Percentiles rank a stretch among this genome's conserved stretches.
phyloP scores from a whole-genome alignment of 2,888 invertebrate genomes.

The Boloria euphrosyne region DNA sequence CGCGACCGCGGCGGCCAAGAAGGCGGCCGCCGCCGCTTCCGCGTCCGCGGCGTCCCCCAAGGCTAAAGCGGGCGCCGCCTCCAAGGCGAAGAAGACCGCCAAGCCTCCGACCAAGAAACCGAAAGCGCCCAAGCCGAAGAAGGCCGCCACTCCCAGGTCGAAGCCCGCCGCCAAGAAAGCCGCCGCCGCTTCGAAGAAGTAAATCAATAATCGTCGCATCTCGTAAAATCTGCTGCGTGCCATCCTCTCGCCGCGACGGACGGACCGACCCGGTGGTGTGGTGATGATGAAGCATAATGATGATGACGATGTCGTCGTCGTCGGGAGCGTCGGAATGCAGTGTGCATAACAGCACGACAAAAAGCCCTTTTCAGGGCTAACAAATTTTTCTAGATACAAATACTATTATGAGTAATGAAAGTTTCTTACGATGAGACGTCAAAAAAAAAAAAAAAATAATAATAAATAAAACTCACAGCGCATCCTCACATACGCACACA shows the following conservation, averaged over 20 bases:
- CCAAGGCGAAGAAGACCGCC: slow-evolving; percentile 49
- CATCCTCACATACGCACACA: too few species aligned
- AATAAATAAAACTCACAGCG: too few species aligned
- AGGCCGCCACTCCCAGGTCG: slow-evolving; percentile 45
- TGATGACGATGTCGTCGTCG: not conserved
- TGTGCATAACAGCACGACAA: slow-evolving; percentile 1
- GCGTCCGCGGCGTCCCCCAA: slow-evolving; percentile 45
- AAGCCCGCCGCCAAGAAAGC: slow-evolving; percentile 43
- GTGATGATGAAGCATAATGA: not conserved
- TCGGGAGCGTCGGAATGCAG: not conserved
- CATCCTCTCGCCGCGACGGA: not conserved
- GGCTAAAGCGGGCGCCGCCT: slow-evolving; percentile 33
- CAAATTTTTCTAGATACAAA: slow-evolving; percentile 49
- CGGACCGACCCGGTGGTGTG: too few species aligned
- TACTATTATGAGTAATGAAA: too few species aligned
- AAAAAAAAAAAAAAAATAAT: too few species aligned
- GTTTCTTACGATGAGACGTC: too few species aligned
- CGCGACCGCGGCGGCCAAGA: slow-evolving; percentile 21
- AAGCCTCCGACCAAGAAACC: slow-evolving; percentile 40
- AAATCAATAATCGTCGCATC: slow-evolving; percentile 19
- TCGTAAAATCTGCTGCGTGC: slow-evolving; percentile 21
- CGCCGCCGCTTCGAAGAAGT: slow-evolving; percentile 43
- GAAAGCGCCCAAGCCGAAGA: slow-evolving; percentile 4
- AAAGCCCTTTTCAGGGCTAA: slow-evolving; percentile 52
- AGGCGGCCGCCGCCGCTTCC: slow-evolving; percentile 41